Conservation (phyloP, 1,140 invertebrate genomes). For the Oedothorax gibbosus region DNA sequence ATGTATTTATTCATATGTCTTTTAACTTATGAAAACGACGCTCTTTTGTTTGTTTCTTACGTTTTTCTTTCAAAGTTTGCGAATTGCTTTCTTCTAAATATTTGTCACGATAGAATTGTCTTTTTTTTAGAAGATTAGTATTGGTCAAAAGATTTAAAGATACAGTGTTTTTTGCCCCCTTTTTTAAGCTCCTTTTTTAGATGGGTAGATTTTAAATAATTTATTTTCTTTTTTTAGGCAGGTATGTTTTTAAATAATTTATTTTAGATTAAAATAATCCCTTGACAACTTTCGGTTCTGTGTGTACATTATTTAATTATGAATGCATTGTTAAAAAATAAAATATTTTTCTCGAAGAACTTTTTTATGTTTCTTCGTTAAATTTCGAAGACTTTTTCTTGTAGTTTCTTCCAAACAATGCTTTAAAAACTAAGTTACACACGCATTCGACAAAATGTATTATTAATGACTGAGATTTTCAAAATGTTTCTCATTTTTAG, state of each 20-base stretch:
- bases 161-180: neutral
- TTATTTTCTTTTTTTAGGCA: slow-evolving; percentile 25
- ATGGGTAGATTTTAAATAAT: neutral
- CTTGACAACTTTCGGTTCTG: slow-evolving; percentile 12
- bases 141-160: slow-evolving; percentile 57
- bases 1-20: slow-evolving; percentile 59
- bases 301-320: slow-evolving; percentile 46
- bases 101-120: slow-evolving; percentile 46
- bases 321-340: slow-evolving; percentile 11
- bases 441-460: neutral
- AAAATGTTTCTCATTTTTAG: too few relatives aligned
- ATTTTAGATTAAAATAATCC: slow-evolving; percentile 61
- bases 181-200: neutral
- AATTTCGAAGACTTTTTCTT: slow-evolving; percentile 5
- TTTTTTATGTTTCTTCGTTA: slow-evolving; percentile 8
- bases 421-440: neutral
- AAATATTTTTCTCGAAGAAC: slow-evolving; percentile 27
- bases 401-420: slow-evolving; percentile 8
- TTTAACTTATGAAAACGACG: slow-evolving; percentile 59
- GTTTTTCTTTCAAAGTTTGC: slow-evolving; percentile 40
- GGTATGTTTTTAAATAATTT: slow-evolving; percentile 58
- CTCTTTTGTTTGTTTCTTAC: slow-evolving; percentile 25
- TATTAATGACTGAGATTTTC: too few relatives aligned
- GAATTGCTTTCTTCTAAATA: slow-evolving; percentile 55
- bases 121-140: slow-evolving; percentile 50